Evolutionary conservation across 1,140 invertebrate species (phyloP), one percentile per base, ranked within the genome.

Genomic region (Bombus waltoni): DNA sequence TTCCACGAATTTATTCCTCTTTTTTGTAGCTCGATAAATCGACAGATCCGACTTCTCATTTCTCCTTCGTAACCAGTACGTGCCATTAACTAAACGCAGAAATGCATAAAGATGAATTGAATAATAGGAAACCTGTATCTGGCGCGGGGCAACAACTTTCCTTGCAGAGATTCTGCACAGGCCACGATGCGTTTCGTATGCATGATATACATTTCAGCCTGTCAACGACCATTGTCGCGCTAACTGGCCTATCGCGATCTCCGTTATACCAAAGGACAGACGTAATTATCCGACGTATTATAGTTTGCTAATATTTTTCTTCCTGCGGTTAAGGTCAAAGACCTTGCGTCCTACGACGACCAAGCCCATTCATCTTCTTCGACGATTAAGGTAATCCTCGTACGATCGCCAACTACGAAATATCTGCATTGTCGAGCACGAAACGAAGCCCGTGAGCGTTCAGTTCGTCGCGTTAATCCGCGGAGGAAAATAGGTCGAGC

Each of bases 251-350:
- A 73, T 13, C 42, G 13, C 11, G 11, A n/a, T 42, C 22, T 25
- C 15, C 1, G 10, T 28, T 70, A n/a, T 72, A n/a, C 13, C 70
- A 18, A 44, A 28, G 71, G 13, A 15, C 42, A 73, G n/a, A 28
- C 40, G 76, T 62, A 66, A 66, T 80, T 80, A 70, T 68, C 32
- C 62, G n/a, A 35, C 5, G 62, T 53, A 40, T 53, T 22, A 38
- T 38, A 44, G 40, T 72, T 72, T 44, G 70, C 70, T 72, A 68
- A 70, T 70, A 79, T 68, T 79, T 79, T 68, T 47, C 62, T 70
- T 28, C 40, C 42, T 42, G 38, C 32, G 77, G 32, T 47, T 80
- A 80, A 53, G 78, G 78, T 80, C 78, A 66, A 53, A 22, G 78
- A 80, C 44, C 65, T 65, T 38, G 28, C 28, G 70, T 72, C 40